These are phyloP conservation scores for Lasioglossum oenotherae DNA, from an alignment of 2,888 invertebrate species.

Conservation along the genomic window DNA sequence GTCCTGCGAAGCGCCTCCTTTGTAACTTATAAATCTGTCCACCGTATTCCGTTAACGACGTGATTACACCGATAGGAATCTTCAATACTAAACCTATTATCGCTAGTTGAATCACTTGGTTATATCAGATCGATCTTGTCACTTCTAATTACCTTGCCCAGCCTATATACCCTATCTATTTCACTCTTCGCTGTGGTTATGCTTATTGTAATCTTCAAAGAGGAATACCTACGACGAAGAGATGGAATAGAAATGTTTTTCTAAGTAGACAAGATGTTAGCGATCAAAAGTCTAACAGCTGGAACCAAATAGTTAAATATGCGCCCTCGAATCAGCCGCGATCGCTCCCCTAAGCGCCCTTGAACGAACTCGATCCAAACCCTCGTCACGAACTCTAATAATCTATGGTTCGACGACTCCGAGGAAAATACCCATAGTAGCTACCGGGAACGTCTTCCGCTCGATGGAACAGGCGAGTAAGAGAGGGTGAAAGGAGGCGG, in stretches of 20 bases:
- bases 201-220: too few relatives aligned
- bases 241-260: not conserved
- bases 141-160: too few relatives aligned
- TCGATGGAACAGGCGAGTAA: not conserved
- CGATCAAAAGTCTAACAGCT: not conserved
- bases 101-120: not conserved
- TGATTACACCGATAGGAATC: not conserved
- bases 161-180: too few relatives aligned
- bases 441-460: not conserved
- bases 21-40: not conserved
- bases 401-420: constrained; percentile 39
- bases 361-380: constrained; percentile 16
- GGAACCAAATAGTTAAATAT: not conserved
- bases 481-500: not conserved
- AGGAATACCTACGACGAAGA: not conserved
- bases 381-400: constrained; percentile 44
- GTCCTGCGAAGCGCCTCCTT: not conserved
- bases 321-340: not conserved
- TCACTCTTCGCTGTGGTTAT: too few relatives aligned
- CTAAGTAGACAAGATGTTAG: not conserved
- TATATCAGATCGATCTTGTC: too few relatives aligned
- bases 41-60: not conserved
- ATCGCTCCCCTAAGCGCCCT: not conserved
- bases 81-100: not conserved
- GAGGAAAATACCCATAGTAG: constrained; percentile 14